Evolutionary conservation across 2,113 vertebrate genomes (phyloP).

Genomic region (Rafetus swinhoei): DNA sequence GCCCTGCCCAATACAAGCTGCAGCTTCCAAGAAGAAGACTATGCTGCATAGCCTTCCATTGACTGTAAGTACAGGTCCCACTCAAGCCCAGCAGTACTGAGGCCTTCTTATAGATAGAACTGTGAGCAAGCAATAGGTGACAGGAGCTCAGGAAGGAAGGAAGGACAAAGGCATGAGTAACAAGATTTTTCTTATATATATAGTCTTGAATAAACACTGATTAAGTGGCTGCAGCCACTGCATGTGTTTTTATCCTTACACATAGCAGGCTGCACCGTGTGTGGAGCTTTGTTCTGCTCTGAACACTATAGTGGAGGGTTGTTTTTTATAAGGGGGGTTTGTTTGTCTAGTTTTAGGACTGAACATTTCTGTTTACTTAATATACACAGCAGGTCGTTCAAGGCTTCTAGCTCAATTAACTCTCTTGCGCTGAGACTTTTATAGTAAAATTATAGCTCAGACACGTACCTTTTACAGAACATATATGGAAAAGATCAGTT

Average conservation of each 20-base stretch:
- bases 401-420: no score
- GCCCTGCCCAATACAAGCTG: neutral
- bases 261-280: no score
- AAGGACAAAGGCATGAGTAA: constrained; percentile 15
- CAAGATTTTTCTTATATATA: neutral
- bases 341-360: no score
- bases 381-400: no score
- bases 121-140: neutral
- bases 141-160: constrained; percentile 23
- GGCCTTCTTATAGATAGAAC: neutral
- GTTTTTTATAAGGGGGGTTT: no score
- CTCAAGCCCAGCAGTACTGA: neutral
- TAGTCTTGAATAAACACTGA: no score
- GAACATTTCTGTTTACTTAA: no score
- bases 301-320: no score
- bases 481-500: neutral
- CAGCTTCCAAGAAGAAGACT: neutral
- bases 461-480: neutral
- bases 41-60: neutral
- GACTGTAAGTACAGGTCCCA: neutral
- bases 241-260: no score
- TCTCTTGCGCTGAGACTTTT: neutral
- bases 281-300: no score
- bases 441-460: neutral
- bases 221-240: no score